Conservation (phyloP, 2,113 vertebrate genomes). For the Panthera uncia region DNA sequence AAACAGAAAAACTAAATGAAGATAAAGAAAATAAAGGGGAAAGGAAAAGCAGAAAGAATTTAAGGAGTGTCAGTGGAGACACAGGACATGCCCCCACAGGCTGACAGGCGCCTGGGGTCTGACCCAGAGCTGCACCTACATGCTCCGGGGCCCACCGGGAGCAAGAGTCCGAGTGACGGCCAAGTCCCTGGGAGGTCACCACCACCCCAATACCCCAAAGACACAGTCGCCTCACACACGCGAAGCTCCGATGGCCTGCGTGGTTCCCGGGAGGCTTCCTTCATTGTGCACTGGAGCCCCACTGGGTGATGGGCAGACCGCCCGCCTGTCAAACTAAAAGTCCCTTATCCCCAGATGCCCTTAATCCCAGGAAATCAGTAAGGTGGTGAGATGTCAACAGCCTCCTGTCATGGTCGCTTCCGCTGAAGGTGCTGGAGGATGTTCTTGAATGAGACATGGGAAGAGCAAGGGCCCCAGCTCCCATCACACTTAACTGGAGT, state of each 20-base stretch:
- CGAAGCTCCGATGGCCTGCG: not conserved
- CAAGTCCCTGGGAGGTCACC: not conserved
- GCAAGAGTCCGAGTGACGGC: not conserved
- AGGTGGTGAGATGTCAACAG: not conserved
- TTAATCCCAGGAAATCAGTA: not conserved
- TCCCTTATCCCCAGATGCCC: not conserved
- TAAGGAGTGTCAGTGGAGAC: rapidly evolving
- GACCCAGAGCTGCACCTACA: not conserved
- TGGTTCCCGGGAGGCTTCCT: not conserved
- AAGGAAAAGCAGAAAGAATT: not conserved
- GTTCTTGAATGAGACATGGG: not conserved
- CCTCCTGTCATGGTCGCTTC: not conserved
- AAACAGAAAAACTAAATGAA: no score
- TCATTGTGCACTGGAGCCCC: not conserved
- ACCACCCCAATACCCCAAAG: no score
- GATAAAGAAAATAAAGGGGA: not conserved
- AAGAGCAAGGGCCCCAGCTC: not conserved
- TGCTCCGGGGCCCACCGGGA: not conserved
- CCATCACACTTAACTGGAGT: not conserved
- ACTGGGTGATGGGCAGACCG: not conserved
- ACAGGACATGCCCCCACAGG: not conserved
- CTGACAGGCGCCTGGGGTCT: not conserved
- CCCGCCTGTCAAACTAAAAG: not conserved
- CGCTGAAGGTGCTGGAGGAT: not conserved
- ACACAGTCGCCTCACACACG: not conserved